phyloP scores from a whole-genome alignment of 2,888 invertebrate genomes.

The Harpagoxenus sublaevis region DNA sequence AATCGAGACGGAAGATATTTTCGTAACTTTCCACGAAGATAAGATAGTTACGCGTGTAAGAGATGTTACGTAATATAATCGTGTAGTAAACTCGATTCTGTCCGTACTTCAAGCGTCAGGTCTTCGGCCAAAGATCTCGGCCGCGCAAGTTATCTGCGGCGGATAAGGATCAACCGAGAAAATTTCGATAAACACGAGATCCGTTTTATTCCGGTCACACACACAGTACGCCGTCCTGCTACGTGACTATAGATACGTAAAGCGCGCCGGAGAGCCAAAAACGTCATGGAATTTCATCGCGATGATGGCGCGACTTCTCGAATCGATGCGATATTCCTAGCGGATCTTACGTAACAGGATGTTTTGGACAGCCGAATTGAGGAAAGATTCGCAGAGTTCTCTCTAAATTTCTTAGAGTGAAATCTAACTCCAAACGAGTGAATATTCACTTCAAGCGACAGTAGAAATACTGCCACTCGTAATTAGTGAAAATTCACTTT shows the following conservation, averaged over 20 bases:
- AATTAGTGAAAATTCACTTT: no score
- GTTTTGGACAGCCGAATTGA: conserved; percentile 17
- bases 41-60: neutral
- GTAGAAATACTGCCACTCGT: no score
- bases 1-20: neutral
- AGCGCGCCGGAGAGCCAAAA: neutral
- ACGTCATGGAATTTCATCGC: conserved; percentile 61
- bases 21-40: neutral
- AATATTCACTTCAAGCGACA: no score
- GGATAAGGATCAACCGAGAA: conserved; percentile 9
- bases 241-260: conserved; percentile 28
- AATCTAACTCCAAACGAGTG: no score
- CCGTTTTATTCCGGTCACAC: conserved; percentile 46
- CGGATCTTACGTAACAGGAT: conserved; percentile 40
- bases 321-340: conserved; percentile 58
- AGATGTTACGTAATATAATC: conserved; percentile 1
- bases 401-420: no score
- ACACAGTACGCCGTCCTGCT: conserved; percentile 11
- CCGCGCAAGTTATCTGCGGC: neutral
- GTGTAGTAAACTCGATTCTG: neutral
- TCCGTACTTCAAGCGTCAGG: neutral
- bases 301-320: conserved; percentile 58
- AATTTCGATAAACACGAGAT: conserved; percentile 28
- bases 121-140: neutral
- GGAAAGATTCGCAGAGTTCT: conserved; percentile 18